Evolutionary conservation across 2,888 invertebrate species (phyloP), one percentile per base, ranked within the genome.

Genomic region (Nomada hirtipes): DNA sequence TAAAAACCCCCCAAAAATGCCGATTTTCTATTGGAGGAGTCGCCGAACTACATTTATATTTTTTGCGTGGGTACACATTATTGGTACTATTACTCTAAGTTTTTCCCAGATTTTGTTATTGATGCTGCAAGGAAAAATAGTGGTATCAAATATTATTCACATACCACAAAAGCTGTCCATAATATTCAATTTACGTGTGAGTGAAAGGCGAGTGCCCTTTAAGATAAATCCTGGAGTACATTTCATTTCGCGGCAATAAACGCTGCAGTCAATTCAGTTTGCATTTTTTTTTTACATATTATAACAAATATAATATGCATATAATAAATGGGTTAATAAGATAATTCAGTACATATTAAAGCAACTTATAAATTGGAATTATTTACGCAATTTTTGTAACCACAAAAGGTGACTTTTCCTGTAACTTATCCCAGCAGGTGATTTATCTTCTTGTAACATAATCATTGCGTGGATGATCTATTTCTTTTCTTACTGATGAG

Each of bases 391-490:
- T 59, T 42, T 29, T 20, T 44, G 29, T 44, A 42, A 60, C 53
- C 50, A 53, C 29, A 65, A 61, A 47, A 55, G 15, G 7, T 13
- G 65, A 29, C 10, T 20, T 20, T 53, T 29, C 52, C 52, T 57
- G 69, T 69, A 69, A 69, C 11, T 26, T 26, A 57, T 57, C 13
- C 57, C 44, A 11, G n/a, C 26, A 26, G 15, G 36, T 55, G 18
- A 2, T n/a, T 15, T 18, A 13, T 44, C 36, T n/a, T 36, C 36
- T 44, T 20, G 77, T 26, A 77, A 77, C 26, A 53, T 18, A 60
- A 77, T 65, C 60, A 44, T 26, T 26, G 26, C 26, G 26, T 26
- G 26, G 26, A 26, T 26, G 26, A 26, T 26, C 26, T 26, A 26
- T 26, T 26, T 26, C 26, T 26, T 26, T 26, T 26, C 26, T 26